phyloP scores from a whole-genome alignment of 2,888 invertebrate genomes.

The Eretmocerus hayati region DNA sequence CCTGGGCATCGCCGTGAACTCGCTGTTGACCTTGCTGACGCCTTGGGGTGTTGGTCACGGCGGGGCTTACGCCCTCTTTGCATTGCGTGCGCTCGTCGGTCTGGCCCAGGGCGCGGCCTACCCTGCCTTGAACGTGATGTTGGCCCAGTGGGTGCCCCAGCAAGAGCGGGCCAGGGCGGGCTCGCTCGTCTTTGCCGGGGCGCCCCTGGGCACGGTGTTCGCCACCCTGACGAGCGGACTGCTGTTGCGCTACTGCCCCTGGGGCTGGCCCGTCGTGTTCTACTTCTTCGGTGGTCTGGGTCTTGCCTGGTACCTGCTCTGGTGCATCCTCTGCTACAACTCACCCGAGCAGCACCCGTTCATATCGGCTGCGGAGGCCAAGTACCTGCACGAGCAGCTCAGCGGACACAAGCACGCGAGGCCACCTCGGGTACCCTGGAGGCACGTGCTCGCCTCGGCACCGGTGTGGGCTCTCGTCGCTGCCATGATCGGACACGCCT shows the following conservation, averaged over 20 bases:
- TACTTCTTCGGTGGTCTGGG: slow-evolving; percentile 72
- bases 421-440: slow-evolving; percentile 39
- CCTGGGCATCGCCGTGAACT: slow-evolving; percentile 69
- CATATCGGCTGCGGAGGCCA: slow-evolving; percentile 40
- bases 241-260: slow-evolving; percentile 55
- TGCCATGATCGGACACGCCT: slow-evolving; percentile 49
- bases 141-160: slow-evolving; percentile 71
- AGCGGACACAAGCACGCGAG: slow-evolving; percentile 34
- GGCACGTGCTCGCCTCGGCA: slow-evolving; percentile 48
- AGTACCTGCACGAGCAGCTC: slow-evolving; percentile 37
- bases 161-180: slow-evolving; percentile 67
- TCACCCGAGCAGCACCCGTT: slow-evolving; percentile 44
- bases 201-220: slow-evolving; percentile 58
- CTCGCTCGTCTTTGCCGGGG: slow-evolving; percentile 70
- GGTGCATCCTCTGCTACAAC: slow-evolving; percentile 48
- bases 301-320: slow-evolving; percentile 65
- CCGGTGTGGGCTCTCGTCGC: slow-evolving; percentile 68
- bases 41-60: slow-evolving; percentile 64
- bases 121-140: slow-evolving; percentile 68
- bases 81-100: slow-evolving; percentile 66
- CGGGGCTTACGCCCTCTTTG: slow-evolving; percentile 60
- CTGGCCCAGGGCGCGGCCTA: slow-evolving; percentile 75
- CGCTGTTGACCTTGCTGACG: slow-evolving; percentile 69
- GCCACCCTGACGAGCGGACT: slow-evolving; percentile 59
- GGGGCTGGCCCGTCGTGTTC: slow-evolving; percentile 70